Percentiles rank a stretch among this genome's conserved stretches.
Evolutionary conservation across 2,888 invertebrate species (phyloP).

Genomic region (Phalangium opilio): DNA sequence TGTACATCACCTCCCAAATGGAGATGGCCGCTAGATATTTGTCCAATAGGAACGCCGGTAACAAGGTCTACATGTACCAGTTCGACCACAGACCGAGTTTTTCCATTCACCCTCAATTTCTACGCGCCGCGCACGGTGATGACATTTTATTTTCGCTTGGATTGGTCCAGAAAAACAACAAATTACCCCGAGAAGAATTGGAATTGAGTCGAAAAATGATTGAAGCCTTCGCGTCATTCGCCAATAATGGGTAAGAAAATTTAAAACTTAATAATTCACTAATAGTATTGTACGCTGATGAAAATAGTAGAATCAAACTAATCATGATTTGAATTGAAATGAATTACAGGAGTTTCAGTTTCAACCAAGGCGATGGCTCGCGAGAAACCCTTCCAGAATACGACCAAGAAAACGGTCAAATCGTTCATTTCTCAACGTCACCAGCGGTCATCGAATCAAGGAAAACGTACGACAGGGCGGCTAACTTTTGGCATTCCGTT

Average conservation of each 20-base stretch:
- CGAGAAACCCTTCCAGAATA: too few species aligned
- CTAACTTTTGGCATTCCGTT: too few species aligned
- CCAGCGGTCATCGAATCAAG: too few species aligned
- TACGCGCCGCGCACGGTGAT: conserved; percentile 19
- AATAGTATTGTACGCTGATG: too few species aligned
- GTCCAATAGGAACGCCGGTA: neutral
- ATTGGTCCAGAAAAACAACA: conserved; percentile 6
- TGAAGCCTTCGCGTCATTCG: conserved; percentile 10
- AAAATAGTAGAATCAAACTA: too few species aligned
- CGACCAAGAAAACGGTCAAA: too few species aligned
- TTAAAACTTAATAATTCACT: too few species aligned
- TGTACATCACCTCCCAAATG: conserved; percentile 14
- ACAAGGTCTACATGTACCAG: conserved; percentile 23
- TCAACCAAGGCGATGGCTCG: too few species aligned
- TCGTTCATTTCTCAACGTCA: too few species aligned
- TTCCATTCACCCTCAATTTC: conserved; percentile 19
- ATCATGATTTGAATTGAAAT: too few species aligned
- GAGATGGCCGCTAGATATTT: conserved; percentile 7
- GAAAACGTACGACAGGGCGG: too few species aligned
- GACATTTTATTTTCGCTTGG: conserved; percentile 18
- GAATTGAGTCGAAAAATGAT: conserved; percentile 9
- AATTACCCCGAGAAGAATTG: conserved; percentile 4
- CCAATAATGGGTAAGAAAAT: conserved; percentile 15
- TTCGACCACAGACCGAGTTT: conserved; percentile 23
- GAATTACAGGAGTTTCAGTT: too few species aligned